phyloP scores from a whole-genome alignment of 2,797 vertebrate genomes.

The Decapterus maruadsi region DNA sequence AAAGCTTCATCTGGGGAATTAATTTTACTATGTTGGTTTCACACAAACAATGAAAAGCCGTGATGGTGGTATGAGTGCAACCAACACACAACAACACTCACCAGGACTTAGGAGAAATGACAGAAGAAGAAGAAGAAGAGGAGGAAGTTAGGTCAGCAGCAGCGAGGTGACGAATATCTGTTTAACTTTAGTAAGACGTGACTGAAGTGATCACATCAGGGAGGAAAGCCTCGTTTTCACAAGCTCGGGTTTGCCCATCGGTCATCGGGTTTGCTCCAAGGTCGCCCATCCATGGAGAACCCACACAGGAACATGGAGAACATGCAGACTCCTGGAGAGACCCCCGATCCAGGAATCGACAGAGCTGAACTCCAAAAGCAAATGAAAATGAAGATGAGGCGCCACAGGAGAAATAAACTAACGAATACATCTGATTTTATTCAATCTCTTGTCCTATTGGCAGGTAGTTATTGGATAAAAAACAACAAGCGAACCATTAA shows the following conservation, averaged over 20 bases:
- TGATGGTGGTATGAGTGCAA: constrained; percentile 7
- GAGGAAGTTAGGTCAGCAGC: background rate
- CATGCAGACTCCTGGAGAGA: no score
- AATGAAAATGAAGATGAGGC: no score
- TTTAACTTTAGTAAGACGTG: background rate
- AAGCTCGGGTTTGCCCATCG: background rate
- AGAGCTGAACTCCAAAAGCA: no score
- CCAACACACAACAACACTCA: background rate
- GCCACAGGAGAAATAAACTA: no score
- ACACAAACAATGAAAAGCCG: background rate
- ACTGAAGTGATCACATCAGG: background rate
- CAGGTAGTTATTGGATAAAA: no score
- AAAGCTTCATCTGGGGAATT: background rate
- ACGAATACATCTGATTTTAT: no score
- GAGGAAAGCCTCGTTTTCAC: background rate
- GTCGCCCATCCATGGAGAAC: no score
- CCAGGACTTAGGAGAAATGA: background rate
- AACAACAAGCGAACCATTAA: no score
- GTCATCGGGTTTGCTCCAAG: no score
- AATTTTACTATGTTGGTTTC: background rate
- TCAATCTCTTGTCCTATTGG: no score
- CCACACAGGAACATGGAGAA: no score
- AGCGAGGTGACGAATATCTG: background rate
- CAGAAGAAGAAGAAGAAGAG: background rate
- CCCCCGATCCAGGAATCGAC: no score